phyloP scores from a whole-genome alignment of 1,140 invertebrate genomes.

The Chrysoperla carnea region DNA sequence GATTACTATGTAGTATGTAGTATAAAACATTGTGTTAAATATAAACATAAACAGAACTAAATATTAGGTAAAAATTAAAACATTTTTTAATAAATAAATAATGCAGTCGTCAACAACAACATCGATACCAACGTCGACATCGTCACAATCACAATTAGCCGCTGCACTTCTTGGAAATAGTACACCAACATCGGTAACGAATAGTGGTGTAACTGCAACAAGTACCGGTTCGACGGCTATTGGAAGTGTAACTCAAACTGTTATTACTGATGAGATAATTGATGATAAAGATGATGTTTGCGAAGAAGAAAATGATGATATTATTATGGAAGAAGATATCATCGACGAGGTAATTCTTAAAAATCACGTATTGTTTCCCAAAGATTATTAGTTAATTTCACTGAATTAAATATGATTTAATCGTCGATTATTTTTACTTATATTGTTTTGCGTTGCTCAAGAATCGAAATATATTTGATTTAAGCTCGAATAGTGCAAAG shows the following conservation, averaged over 20 bases:
- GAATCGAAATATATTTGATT: too few species aligned
- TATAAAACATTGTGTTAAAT: too few species aligned
- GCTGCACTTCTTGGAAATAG: constrained; percentile 21
- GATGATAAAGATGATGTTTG: constrained; percentile 26
- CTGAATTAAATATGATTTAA: constrained; percentile 1
- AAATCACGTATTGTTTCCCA: too few species aligned
- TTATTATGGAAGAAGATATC: constrained; percentile 25
- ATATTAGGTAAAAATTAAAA: too few species aligned
- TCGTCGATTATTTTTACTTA: neutral
- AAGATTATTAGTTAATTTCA: neutral
- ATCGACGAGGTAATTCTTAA: constrained; percentile 33
- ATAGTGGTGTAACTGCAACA: constrained; percentile 7
- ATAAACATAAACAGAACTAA: too few species aligned
- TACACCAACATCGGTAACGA: neutral
- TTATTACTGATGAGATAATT: constrained; percentile 5
- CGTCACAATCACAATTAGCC: constrained; percentile 21
- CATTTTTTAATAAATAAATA: too few species aligned
- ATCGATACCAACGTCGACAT: too few species aligned
- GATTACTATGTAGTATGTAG: too few species aligned
- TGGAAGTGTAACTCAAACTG: too few species aligned
- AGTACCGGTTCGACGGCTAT: constrained; percentile 5
- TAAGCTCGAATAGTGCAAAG: too few species aligned
- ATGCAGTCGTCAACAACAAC: too few species aligned
- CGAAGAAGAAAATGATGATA: constrained; percentile 32
- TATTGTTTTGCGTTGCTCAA: neutral